Percentiles rank a stretch among this genome's conserved stretches.
Conservation (phyloP, 1,140 invertebrate genomes). For the Brachionus paranguensis region DNA sequence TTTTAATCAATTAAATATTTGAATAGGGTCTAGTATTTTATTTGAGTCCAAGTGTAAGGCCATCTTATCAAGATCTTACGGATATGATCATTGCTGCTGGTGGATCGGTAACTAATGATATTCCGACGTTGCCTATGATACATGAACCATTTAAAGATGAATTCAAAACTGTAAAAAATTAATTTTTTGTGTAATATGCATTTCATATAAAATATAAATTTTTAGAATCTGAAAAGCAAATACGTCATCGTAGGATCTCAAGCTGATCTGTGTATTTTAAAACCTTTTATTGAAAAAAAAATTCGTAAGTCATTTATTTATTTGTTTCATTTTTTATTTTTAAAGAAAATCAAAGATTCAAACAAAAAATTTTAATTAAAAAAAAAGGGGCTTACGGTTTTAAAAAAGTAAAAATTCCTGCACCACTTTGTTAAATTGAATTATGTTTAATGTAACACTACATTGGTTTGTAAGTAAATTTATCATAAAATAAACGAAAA, state of each 20-base stretch:
- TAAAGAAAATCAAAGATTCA: too few species aligned
- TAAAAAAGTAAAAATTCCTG: too few species aligned
- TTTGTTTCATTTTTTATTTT: too few species aligned
- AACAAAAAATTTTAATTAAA: background rate
- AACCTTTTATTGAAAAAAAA: constrained; percentile 30
- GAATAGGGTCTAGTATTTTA: constrained; percentile 10
- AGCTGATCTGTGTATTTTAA: constrained; percentile 9
- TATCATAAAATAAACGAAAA: too few species aligned
- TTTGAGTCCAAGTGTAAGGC: constrained; percentile 36
- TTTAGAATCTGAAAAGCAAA: constrained; percentile 22
- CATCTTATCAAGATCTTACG: background rate
- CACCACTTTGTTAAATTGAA: too few species aligned
- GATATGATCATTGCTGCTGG: constrained; percentile 33
- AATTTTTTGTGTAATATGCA: background rate
- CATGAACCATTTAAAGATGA: constrained; percentile 13
- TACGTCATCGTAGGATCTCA: constrained; percentile 25
- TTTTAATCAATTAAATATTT: background rate
- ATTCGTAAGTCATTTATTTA: background rate
- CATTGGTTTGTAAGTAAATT: too few species aligned
- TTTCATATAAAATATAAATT: background rate
- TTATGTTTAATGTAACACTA: too few species aligned
- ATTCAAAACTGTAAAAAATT: background rate
- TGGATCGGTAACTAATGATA: background rate
- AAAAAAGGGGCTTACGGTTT: too few species aligned
- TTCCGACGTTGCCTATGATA: background rate